These are phyloP conservation scores for Sinodicranocentrus sp. DNA, from an alignment of 2,888 invertebrate genomes.

Conservation along the genomic window DNA sequence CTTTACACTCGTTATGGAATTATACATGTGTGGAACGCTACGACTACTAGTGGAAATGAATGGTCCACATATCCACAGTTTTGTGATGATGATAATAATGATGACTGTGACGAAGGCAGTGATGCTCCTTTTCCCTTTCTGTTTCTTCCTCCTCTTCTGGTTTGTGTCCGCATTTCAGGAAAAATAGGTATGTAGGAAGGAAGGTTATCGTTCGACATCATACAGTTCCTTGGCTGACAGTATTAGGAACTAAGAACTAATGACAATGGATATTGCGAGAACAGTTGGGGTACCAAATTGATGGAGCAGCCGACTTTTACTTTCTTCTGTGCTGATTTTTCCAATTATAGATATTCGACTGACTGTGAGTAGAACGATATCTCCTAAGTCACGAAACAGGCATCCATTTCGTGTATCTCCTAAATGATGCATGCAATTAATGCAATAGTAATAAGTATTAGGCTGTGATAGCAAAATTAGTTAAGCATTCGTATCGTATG, in stretches of 20 bases:
- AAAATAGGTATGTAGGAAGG: constrained; percentile 62
- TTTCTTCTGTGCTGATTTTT: constrained; percentile 9
- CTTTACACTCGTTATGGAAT: constrained; percentile 34
- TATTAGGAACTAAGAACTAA: not conserved
- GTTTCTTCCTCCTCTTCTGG: constrained; percentile 39
- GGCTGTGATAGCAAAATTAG: not conserved
- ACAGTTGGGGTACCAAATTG: too few species aligned
- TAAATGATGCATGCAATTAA: not conserved
- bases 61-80: constrained; percentile 53
- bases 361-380: too few species aligned
- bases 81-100: constrained; percentile 19
- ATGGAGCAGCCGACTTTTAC: constrained; percentile 1
- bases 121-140: constrained; percentile 39
- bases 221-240: constrained; percentile 7
- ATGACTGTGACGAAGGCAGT: constrained; percentile 5
- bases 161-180: constrained; percentile 51
- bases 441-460: not conserved
- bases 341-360: too few species aligned
- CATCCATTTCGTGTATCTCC: too few species aligned
- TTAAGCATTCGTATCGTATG: too few species aligned
- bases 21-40: constrained; percentile 6
- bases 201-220: constrained; percentile 59
- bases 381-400: constrained; percentile 1
- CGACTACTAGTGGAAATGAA: constrained; percentile 21
- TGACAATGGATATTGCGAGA: constrained; percentile 4